A percentile compares a stretch with the other conserved stretches of the same genome.
phyloP scores from a whole-genome alignment of 2,888 invertebrate genomes.

The Phrixothrix hirtus region DNA sequence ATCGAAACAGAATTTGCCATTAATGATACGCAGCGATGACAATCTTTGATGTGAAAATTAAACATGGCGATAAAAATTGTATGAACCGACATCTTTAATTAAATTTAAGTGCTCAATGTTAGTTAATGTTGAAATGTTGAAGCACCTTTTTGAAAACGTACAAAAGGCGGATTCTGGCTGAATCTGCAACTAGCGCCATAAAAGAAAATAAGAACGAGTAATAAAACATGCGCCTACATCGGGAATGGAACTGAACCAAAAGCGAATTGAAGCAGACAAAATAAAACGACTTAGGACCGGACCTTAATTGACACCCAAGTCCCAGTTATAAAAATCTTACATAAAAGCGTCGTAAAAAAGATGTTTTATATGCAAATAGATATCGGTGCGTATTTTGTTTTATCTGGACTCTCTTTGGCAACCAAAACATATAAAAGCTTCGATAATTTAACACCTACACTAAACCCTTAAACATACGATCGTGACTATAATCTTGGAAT shows the following conservation, averaged over 20 bases:
- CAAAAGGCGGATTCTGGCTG: conserved; percentile 10
- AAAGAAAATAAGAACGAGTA: conserved; percentile 22
- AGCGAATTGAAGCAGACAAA: conserved; percentile 30
- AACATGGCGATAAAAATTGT: neutral
- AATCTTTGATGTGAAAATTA: conserved; percentile 4
- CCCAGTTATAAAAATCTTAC: conserved; percentile 33
- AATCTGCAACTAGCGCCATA: conserved; percentile 20
- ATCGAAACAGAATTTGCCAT: neutral
- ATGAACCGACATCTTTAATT: conserved; percentile 4
- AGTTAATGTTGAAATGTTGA: conserved; percentile 6
- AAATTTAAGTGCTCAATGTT: conserved; percentile 4
- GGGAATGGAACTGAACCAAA: conserved; percentile 24
- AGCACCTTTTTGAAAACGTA: conserved; percentile 1
- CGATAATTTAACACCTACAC: conserved; percentile 21
- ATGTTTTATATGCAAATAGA: conserved; percentile 22
- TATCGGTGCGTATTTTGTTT: conserved; percentile 17
- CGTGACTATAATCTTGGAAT: conserved; percentile 17
- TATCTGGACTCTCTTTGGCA: conserved; percentile 2
- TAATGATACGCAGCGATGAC: neutral
- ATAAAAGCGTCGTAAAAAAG: conserved; percentile 23
- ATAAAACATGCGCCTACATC: conserved; percentile 20
- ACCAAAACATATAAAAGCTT: conserved; percentile 9
- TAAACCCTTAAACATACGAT: conserved; percentile 13
- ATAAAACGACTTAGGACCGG: conserved; percentile 29
- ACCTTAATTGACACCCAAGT: conserved; percentile 35